A percentile compares a stretch with the other conserved stretches of the same genome.
Evolutionary conservation across 2,797 vertebrate genomes (phyloP).

Genomic region (Sternarchorhynchus goeldii): DNA sequence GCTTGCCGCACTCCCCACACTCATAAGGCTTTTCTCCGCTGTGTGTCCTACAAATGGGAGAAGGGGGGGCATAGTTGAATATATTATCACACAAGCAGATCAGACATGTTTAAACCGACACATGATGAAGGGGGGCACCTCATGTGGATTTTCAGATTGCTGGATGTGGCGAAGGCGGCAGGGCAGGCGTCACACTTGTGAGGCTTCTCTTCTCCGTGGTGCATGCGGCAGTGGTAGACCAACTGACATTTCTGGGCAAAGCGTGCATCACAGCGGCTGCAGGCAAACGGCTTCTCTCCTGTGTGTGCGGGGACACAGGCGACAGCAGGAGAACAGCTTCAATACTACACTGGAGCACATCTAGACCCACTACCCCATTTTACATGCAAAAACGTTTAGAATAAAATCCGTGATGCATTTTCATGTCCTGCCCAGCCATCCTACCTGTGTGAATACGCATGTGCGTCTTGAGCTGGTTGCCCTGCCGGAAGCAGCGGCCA

Average conservation of each 20-base stretch:
- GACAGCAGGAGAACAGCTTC: neutral
- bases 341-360: neutral
- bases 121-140: slow-evolving; percentile 73
- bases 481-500: slow-evolving; percentile 93
- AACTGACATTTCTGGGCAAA: slow-evolving; percentile 99
- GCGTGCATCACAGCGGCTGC: slow-evolving; percentile 89
- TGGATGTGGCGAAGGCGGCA: slow-evolving; percentile 97
- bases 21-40: slow-evolving; percentile 98
- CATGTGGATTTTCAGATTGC: slow-evolving; percentile 97
- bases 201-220: slow-evolving; percentile 97
- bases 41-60: slow-evolving; percentile 76
- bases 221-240: slow-evolving; percentile 96
- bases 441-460: slow-evolving; percentile 97
- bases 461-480: slow-evolving; percentile 96
- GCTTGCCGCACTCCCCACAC: slow-evolving; percentile 92
- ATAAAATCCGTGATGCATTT: too few species aligned
- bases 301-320: neutral
- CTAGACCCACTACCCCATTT: too few species aligned
- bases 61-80: neutral
- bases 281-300: slow-evolving; percentile 97
- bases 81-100: neutral
- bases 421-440: slow-evolving; percentile 16
- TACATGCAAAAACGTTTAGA: too few species aligned
- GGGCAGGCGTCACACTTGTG: slow-evolving; percentile 95
- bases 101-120: neutral